A percentile compares a stretch with the other conserved stretches of the same genome.
Conservation (phyloP, 1,140 invertebrate genomes). For the Hydropsyche tenuis region DNA sequence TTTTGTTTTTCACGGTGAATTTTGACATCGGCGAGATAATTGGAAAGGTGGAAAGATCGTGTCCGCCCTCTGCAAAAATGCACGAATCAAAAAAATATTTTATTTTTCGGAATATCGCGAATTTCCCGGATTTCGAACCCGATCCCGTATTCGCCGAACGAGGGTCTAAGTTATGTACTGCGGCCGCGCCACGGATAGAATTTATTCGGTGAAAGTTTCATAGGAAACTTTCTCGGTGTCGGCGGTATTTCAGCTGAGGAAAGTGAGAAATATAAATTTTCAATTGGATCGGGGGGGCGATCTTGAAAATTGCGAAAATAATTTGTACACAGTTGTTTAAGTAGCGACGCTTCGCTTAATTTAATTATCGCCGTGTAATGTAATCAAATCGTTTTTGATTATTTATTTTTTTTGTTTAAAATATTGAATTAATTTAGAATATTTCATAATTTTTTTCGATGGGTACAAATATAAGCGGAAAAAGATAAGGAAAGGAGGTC, state of each 20-base stretch:
- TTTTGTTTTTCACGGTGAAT: background rate
- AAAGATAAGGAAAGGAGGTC: background rate
- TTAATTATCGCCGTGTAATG: too few relatives aligned
- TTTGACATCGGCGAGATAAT: background rate
- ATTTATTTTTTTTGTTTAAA: too few relatives aligned
- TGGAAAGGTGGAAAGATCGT: background rate
- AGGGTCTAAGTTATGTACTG: constrained; percentile 12
- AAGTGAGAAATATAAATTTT: constrained; percentile 27
- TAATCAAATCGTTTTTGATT: too few relatives aligned
- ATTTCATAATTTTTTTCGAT: too few relatives aligned
- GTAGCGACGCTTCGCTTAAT: too few relatives aligned
- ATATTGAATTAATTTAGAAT: too few relatives aligned
- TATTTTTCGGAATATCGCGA: too few relatives aligned
- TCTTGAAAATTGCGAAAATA: background rate
- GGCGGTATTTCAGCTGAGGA: background rate
- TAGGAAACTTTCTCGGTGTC: constrained; percentile 14
- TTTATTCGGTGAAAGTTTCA: constrained; percentile 24
- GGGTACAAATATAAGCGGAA: background rate
- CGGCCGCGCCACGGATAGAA: background rate
- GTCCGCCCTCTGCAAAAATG: background rate
- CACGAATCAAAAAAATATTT: background rate
- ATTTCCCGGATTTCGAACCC: too few relatives aligned
- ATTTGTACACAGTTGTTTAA: background rate
- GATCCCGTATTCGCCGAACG: too few relatives aligned
- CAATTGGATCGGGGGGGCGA: constrained; percentile 15